phyloP scores from a whole-genome alignment of 1,140 invertebrate genomes.

The Zaprionus capensis region DNA sequence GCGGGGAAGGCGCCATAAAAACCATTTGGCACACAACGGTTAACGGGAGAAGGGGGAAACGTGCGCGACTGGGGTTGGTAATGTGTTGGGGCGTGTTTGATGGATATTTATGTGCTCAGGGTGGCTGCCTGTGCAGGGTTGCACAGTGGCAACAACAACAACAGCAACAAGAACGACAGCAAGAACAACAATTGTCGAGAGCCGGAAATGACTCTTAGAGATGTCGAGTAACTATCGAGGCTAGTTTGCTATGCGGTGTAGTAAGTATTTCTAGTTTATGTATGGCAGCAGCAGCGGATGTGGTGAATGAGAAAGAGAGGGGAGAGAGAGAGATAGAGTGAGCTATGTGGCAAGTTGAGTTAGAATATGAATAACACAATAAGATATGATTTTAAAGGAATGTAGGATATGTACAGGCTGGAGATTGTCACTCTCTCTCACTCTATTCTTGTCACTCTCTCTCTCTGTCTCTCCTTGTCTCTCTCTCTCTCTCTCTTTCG shows the following conservation, averaged over 20 bases:
- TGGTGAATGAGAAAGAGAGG: background rate
- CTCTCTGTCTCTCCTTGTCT: too few species aligned
- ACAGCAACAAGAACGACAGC: background rate
- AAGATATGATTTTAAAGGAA: too few species aligned
- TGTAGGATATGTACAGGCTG: too few species aligned
- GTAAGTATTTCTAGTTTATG: background rate
- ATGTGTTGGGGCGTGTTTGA: conserved; percentile 49
- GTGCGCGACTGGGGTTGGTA: conserved; percentile 22
- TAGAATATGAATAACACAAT: background rate
- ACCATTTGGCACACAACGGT: conserved; percentile 74
- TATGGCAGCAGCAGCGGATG: background rate
- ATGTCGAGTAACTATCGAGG: conserved; percentile 31
- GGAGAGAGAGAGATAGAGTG: background rate
- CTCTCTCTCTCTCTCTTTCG: background rate
- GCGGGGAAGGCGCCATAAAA: conserved; percentile 62
- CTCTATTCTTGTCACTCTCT: too few species aligned
- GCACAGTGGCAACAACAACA: conserved; percentile 17
- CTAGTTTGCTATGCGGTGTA: conserved; percentile 24
- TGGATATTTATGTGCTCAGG: conserved; percentile 63
- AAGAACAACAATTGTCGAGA: conserved; percentile 14
- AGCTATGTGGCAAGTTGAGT: background rate
- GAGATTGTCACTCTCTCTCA: too few species aligned
- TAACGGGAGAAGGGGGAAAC: conserved; percentile 42
- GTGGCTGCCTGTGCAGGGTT: conserved; percentile 33
- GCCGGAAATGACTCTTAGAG: conserved; percentile 36